phyloP scores from a whole-genome alignment of 2,888 invertebrate genomes.

The Nomada ferruginata region DNA sequence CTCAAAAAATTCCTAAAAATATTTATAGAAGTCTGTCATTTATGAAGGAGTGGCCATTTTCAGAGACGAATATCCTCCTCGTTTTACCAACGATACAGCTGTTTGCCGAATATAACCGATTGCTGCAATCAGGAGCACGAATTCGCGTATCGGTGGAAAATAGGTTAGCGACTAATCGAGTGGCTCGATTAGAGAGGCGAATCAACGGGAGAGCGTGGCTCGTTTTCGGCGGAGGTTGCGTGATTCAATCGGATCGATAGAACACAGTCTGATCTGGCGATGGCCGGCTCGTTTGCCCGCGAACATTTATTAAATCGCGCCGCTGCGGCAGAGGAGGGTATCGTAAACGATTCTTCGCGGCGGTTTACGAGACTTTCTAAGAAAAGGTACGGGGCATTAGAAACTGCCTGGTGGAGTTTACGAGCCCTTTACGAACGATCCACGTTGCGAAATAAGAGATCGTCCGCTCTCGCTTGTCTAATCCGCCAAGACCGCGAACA shows the following conservation, averaged over 20 bases:
- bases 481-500: constrained; percentile 6
- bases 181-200: constrained; percentile 1
- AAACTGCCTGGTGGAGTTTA: constrained; percentile 50
- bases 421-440: constrained; percentile 53
- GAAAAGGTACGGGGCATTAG: constrained; percentile 52
- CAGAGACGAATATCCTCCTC: too few species aligned
- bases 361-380: constrained; percentile 58
- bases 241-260: constrained; percentile 53
- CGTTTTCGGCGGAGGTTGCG: constrained; percentile 27
- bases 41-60: too few species aligned
- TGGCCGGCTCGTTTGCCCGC: constrained; percentile 45
- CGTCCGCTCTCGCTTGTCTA: constrained; percentile 18
- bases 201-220: neutral
- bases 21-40: too few species aligned
- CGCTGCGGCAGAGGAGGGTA: neutral
- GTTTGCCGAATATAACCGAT: neutral
- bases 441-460: constrained; percentile 53
- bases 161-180: constrained; percentile 12
- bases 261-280: constrained; percentile 49
- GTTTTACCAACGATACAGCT: neutral
- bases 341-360: constrained; percentile 56
- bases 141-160: constrained; percentile 6
- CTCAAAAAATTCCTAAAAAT: too few species aligned
- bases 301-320: constrained; percentile 65
- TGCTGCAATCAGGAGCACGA: neutral